Evolutionary conservation across 2,888 invertebrate species (phyloP), one percentile per base, ranked within the genome.

Genomic region (Cryptocheilus praepositus): DNA sequence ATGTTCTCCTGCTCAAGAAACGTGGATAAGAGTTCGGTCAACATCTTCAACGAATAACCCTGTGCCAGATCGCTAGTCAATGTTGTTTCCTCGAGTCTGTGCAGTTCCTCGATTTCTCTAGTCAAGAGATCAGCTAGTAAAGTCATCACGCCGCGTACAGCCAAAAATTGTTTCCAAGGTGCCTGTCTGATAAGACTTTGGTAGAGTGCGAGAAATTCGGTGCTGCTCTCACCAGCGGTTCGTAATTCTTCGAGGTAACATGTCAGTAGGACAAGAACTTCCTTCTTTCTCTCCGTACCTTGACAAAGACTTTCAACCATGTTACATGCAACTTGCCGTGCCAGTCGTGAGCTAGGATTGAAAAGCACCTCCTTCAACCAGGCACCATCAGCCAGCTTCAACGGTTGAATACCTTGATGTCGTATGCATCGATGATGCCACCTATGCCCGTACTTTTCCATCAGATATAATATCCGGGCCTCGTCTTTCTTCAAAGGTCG

Each of bases 321-420:
- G 85, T 94, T 95, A 82, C 97, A 97, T 11, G 96, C 95, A 44
- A 97, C 94, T 88, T 96, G 95, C 22, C 98, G 92, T 0, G 97
- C 96, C 72, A 96, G 92, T 59, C 96, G 92, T 0, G 97, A 98
- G 85, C 96, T 96, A 0, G 96, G 94, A 89, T 97, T 97, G 89
- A 98, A 98, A 81, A 98, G 91, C 7, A 98, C 95, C n/a, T 95
- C 94, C 77, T 96, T 94, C 68, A 98, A 90, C 98, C 98, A 98
- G 0, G 94, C 93, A 49, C 93, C 92, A 78, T 93, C 93, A 53
- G 92, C 92, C 19, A 95, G 88, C 22, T 92, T 91, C 57, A 94
- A 87, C 0, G 91, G 91, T 0, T 92, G 90, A 79, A 92, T 90
- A 54, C 92, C 92, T 73, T 87, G 91, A 68, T 77, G 89, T 84